These are phyloP conservation scores for Drosophila bifasciata DNA, from an alignment of 1,140 invertebrate species.

Conservation along the genomic window DNA sequence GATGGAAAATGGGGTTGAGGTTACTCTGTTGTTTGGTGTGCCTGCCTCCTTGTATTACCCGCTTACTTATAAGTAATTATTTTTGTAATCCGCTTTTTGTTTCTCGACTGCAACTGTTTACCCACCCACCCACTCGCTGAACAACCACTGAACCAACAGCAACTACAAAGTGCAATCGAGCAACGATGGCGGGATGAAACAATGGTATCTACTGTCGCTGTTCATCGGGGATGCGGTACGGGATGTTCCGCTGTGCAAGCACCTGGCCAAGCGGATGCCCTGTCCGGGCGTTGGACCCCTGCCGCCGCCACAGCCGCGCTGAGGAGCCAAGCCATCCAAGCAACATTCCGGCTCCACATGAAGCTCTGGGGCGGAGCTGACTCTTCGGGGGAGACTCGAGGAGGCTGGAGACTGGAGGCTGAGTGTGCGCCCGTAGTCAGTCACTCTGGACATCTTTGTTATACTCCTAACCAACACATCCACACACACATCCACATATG, in stretches of 20 bases:
- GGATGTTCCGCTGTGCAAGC: conserved; percentile 90
- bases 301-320: conserved; percentile 75
- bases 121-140: conserved; percentile 24
- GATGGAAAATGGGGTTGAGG: not conserved
- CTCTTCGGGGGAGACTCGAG: not conserved
- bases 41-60: conserved; percentile 60
- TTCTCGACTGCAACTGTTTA: conserved; percentile 29
- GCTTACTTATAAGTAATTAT: conserved; percentile 83
- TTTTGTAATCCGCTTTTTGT: conserved; percentile 79
- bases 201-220: conserved; percentile 92
- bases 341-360: not conserved
- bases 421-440: conserved; percentile 56
- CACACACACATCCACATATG: conserved; percentile 12
- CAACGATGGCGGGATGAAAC: conserved; percentile 86
- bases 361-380: too few relatives aligned
- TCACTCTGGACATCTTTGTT: conserved; percentile 69
- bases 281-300: conserved; percentile 79
- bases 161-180: conserved; percentile 90
- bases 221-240: conserved; percentile 92
- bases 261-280: conserved; percentile 88
- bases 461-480: conserved; percentile 20
- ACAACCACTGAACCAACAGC: conserved; percentile 84
- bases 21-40: conserved; percentile 26
- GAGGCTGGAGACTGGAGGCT: conserved; percentile 1
- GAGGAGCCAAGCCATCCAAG: conserved; percentile 14